Evolutionary conservation across 2,113 vertebrate species (phyloP), one percentile per base, ranked within the genome.

Genomic region (Charina bottae): DNA sequence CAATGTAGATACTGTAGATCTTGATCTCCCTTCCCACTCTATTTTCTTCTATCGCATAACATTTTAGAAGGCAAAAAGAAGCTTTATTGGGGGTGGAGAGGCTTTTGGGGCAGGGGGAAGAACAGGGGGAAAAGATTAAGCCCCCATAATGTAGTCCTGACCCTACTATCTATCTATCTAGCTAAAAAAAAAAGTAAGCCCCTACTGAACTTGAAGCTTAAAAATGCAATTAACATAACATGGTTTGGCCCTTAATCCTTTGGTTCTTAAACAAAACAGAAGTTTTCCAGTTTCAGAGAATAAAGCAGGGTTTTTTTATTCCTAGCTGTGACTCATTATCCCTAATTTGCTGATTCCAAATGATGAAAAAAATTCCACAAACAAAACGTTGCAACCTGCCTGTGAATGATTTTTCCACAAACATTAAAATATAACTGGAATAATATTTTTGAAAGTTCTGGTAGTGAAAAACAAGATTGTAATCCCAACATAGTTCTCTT

Each of bases 301-400:
- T 84, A 89, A 88, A 49, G 83, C 90, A 94, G 89, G 33, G 62
- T 83, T 91, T 55, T 55, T 72, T 85, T 91, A 58, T 95, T 96
- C 95, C 85, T 88, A 93, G 89, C 89, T 53, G 53, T 96, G 93
- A 96, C 62, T 95, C 95, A 96, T 90, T 90, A 89, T 58, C 85
- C 37, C 91, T 93, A 94, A 95, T 93, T 54, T 86, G 62, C 84
- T 56, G 49, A 87, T 68, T 93, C 87, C 89, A 90, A 0, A 26
- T 78, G 49, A 26, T 85, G 64, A 21, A 2, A 28, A 72, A 91
- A 33, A 33, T 92, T 93, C 55, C 88, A n/a, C 83, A 54, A 78
- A 93, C 83, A 72, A 55, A 85, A 95, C 93, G 88, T 86, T 93
- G 60, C 46, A 94, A 53, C 55, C 54, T 92, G 83, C 64, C 54